Base-by-base conservation (phyloP, 2,113 vertebrate species). In the Capra hircus region DNA sequence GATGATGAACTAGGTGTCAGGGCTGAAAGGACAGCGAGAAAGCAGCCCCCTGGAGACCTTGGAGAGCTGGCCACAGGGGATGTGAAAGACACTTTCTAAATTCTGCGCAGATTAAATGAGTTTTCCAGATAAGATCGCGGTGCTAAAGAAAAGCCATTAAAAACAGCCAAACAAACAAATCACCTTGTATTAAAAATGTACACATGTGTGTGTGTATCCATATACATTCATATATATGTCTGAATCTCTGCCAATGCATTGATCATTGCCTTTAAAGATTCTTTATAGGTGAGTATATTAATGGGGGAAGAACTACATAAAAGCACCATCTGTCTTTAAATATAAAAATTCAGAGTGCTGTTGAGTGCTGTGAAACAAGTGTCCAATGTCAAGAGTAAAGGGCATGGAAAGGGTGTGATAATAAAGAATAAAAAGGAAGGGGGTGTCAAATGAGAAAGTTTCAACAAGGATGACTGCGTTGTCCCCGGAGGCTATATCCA, bases 1-100 rank as follows among this genome's bases (percentile, higher is more conserved):
- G 95, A 98, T 98, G 98, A 98, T 98, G 96, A 99, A 98, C 98
- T 98, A 98, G 59, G 85, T 95, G 91, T 98, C 84, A 6, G 89
- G 94, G 89, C 97, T 96, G 95, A 98, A 98, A 94, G 97, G 88
- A 98, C 98, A 92, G 96, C 9, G 94, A 98, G 97, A 98, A 98
- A 88, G 89, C 80, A 98, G 78, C 92, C 87, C 97, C 86, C 50
- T 50, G 33, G 96, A 98, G 98, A 98, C 98, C 98, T 98, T 98
- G 97, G 97, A 94, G 97, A 98, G 88, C 82, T 96, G 85, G 84
- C 94, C 53, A 55, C 90, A 98, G 92, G 94, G 62, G 84, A 98
- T 97, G 90, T 33, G 97, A 98, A 96, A 94, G 97, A 90, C 87
- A 93, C 40, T 67, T 84, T 97, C 78, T 53, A 92, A 98, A 43